These are phyloP conservation scores for Oncorhynchus nerka DNA, from an alignment of 2,113 vertebrate species.

Conservation along the genomic window DNA sequence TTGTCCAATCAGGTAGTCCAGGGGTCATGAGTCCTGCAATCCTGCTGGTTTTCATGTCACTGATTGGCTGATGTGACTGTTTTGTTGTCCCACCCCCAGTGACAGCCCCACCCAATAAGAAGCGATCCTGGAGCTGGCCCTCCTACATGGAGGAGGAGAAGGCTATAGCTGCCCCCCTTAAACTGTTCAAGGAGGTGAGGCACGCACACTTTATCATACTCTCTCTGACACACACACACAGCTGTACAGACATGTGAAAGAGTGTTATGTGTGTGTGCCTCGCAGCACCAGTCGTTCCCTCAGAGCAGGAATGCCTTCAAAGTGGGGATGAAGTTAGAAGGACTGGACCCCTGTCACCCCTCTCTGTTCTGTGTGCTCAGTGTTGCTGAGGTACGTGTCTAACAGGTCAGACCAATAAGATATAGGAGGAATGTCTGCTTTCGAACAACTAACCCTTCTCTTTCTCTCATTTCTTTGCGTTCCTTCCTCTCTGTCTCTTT, in stretches of 20 bases:
- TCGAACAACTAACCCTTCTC: neutral
- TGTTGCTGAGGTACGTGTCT: constrained; percentile 83
- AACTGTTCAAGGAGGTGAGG: constrained; percentile 94
- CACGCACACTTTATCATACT: no score
- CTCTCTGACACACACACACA: neutral
- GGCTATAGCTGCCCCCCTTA: constrained; percentile 84
- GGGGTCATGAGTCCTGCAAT: no score
- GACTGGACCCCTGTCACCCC: constrained; percentile 91
- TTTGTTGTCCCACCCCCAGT: constrained; percentile 35
- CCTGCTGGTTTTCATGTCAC: no score
- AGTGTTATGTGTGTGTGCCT: constrained; percentile 28
- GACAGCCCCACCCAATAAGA: constrained; percentile 80
- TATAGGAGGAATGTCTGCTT: no score
- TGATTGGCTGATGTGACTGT: neutral
- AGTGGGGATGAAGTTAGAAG: constrained; percentile 95
- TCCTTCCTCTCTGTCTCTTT: neutral
- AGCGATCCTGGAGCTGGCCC: constrained; percentile 94
- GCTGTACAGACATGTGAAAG: no score
- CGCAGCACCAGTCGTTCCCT: constrained; percentile 91
- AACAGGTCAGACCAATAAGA: neutral
- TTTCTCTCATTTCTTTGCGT: neutral
- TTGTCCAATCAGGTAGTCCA: no score
- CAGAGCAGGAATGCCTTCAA: constrained; percentile 96
- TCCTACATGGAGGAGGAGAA: constrained; percentile 93
- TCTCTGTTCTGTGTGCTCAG: constrained; percentile 93